phyloP scores from a whole-genome alignment of 2,888 invertebrate species.

The Hermaeophaga mercurialis region DNA sequence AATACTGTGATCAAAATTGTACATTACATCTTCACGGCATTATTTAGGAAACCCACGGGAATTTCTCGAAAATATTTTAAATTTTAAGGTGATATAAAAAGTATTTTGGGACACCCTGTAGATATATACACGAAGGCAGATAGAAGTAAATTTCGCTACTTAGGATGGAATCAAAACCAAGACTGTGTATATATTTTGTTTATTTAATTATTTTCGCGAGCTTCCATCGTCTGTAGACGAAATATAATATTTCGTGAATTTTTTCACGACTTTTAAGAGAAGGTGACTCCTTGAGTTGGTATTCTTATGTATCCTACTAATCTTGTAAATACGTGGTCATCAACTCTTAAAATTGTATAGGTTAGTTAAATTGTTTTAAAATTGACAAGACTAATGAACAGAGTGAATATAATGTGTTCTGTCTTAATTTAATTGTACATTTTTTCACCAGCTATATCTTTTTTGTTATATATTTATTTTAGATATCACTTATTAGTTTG shows the following conservation, averaged over 20 bases:
- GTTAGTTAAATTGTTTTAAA: slow-evolving; percentile 8
- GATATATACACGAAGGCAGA: slow-evolving; percentile 19
- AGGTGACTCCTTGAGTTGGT: not conserved
- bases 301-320: too few relatives aligned
- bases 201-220: slow-evolving; percentile 27
- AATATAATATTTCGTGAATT: slow-evolving; percentile 37
- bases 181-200: slow-evolving; percentile 34
- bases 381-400: slow-evolving; percentile 35
- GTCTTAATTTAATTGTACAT: slow-evolving; percentile 28
- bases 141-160: slow-evolving; percentile 36
- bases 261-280: slow-evolving; percentile 30
- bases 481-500: slow-evolving; percentile 11
- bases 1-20: slow-evolving; percentile 39
- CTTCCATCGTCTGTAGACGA: slow-evolving; percentile 39
- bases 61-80: not conserved
- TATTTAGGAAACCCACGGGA: slow-evolving; percentile 20
- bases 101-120: not conserved
- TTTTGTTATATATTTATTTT: slow-evolving; percentile 36
- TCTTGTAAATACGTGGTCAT: too few relatives aligned
- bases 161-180: slow-evolving; percentile 34
- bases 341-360: not conserved
- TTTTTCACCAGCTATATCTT: slow-evolving; percentile 28
- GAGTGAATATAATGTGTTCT: slow-evolving; percentile 29
- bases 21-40: slow-evolving; percentile 29
- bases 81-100: not conserved